Base-by-base conservation (phyloP, 2,113 vertebrate species). In the Lampris megalopsis region DNA sequence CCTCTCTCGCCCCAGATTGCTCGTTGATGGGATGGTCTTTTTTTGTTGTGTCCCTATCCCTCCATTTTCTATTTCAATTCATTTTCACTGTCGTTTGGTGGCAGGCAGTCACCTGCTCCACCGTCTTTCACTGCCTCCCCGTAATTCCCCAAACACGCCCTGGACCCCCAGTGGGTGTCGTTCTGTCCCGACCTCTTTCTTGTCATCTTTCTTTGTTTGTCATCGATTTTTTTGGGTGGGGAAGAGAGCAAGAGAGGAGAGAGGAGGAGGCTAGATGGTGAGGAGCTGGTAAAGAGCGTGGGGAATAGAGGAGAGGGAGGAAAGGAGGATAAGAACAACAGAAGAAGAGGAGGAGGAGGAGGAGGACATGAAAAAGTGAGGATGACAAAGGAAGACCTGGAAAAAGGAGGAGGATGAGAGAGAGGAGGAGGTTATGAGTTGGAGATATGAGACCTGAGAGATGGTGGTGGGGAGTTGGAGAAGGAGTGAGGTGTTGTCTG, bases 61-160 rank as follows among this genome's bases (percentile, higher is more conserved):
- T 10, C 71, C 56, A 11, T 77, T 83, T 84, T 66, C 42, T 50
- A 4, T 81, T 72, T 76, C 65, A 60, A 37, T 75, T 78, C 38
- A 24, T 1, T 37, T 54, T 56, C 41, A 35, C 66, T 41, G 4
- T 6, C 60, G 1, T 74, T 80, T 38, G 35, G 3, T 47, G 57
- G 38, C 38, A 37, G 70, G 62, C 65, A 57, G 43, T 80, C 53
- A 9, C 38, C 37, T 4, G 6, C 0, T 4, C 9, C 10, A 13
- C 41, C 4, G 9, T 60, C 49, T 66, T 57, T 71, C 11, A 53
- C n/a, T 9, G 67, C 57, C 71, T 45, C 13, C 64, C 8, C 2
- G 4, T 11, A 49, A 8, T 49, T 49, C 48, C 6, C 48, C 24
- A 24, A 24, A 24, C 24, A 24, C 24, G 24, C 24, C 24, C 24